A percentile compares a stretch with the other conserved stretches of the same genome.
Evolutionary conservation across 2,113 vertebrate species (phyloP).

Genomic region (Corythoichthys intestinalis): DNA sequence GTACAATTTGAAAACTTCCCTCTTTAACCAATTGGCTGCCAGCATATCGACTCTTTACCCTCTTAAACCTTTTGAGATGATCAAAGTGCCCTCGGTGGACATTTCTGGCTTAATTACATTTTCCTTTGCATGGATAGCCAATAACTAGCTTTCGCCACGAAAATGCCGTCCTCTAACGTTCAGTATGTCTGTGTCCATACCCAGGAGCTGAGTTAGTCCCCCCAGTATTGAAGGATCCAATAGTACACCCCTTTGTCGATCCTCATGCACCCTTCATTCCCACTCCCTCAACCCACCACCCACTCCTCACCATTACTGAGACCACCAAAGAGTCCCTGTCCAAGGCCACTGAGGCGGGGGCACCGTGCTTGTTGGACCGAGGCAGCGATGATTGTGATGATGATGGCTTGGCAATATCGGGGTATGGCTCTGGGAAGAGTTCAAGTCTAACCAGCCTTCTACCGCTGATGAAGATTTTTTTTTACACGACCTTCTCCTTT

Average conservation of each 20-base stretch:
- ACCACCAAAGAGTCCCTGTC: constrained; percentile 99
- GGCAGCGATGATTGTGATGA: constrained; percentile 99
- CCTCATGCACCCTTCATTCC: constrained; percentile 96
- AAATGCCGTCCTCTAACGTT: constrained; percentile 43
- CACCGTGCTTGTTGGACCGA: constrained; percentile 99
- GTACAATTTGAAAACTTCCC: background rate
- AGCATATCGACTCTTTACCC: no score
- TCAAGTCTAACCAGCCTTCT: constrained; percentile 99
- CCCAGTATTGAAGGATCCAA: constrained; percentile 95
- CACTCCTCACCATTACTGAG: constrained; percentile 99
- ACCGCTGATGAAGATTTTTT: constrained; percentile 99
- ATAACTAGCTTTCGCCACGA: background rate
- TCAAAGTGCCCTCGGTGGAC: no score
- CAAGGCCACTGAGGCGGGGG: constrained; percentile 99
- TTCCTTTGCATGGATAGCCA: background rate
- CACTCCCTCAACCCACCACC: constrained; percentile 93
- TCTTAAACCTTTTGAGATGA: no score
- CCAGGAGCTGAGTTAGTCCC: constrained; percentile 99
- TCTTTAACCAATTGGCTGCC: background rate
- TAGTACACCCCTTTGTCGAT: constrained; percentile 93
- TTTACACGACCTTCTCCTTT: constrained; percentile 99
- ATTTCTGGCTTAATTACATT: background rate
- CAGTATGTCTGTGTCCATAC: constrained; percentile 73
- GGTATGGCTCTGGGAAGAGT: constrained; percentile 99
- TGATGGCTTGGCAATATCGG: constrained; percentile 99